A percentile compares a stretch with the other conserved stretches of the same genome.
phyloP scores from a whole-genome alignment of 2,113 vertebrate species.

The Campylomormyrus numenius region DNA sequence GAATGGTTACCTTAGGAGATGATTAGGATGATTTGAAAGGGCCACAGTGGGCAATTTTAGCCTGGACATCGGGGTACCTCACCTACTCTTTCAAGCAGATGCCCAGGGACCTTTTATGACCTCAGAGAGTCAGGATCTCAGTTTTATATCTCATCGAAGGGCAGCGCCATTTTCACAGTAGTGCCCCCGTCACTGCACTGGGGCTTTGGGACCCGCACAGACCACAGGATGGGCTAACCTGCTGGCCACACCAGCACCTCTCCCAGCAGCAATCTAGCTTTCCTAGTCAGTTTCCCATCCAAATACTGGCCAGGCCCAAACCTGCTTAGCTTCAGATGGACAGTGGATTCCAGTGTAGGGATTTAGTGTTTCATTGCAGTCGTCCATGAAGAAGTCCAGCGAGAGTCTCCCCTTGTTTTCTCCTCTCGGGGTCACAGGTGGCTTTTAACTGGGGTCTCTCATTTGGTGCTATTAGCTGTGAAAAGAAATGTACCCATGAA shows the following conservation, averaged over 20 bases:
- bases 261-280: background rate
- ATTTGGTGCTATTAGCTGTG: background rate
- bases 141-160: too few relatives aligned
- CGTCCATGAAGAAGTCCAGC: background rate
- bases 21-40: too few relatives aligned
- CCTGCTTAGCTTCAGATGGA: background rate
- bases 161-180: too few relatives aligned
- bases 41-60: too few relatives aligned
- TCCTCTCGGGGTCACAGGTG: background rate
- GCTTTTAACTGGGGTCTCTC: background rate
- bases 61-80: too few relatives aligned
- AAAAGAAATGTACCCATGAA: background rate
- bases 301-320: background rate
- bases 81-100: too few relatives aligned
- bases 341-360: background rate
- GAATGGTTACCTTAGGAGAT: background rate
- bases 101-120: too few relatives aligned
- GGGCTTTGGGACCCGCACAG: background rate
- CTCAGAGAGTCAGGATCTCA: too few relatives aligned
- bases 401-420: background rate
- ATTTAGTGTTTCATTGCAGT: background rate
- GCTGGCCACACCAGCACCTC: background rate
- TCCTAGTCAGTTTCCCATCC: background rate
- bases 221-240: background rate
- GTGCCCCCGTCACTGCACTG: background rate